Conservation (phyloP, 2,888 invertebrate genomes). For the Trachelus stipa region DNA sequence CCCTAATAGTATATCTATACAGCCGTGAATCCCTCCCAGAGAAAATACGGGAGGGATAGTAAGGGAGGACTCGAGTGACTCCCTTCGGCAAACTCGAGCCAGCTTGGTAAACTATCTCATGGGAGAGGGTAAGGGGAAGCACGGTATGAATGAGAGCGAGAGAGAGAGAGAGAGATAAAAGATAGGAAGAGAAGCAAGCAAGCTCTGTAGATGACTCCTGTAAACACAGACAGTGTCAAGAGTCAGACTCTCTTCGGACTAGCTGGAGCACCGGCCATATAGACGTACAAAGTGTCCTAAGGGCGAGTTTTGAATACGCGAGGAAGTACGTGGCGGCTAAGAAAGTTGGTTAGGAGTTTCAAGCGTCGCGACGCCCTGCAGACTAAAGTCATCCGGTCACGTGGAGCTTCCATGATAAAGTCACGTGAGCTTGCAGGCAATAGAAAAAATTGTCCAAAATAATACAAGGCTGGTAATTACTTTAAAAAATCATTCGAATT, state of each 20-base stretch:
- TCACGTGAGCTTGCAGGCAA: too few relatives aligned
- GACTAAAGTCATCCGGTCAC: too few relatives aligned
- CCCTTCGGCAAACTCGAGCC: background rate
- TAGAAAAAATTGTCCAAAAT: background rate
- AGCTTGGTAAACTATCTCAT: background rate
- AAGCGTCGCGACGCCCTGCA: too few relatives aligned
- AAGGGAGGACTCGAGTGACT: background rate
- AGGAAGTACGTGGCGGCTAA: background rate
- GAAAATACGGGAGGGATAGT: background rate
- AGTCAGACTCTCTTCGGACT: constrained; percentile 15
- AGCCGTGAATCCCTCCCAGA: background rate
- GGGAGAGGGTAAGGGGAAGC: constrained; percentile 21
- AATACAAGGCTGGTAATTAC: background rate
- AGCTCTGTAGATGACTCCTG: constrained; percentile 47
- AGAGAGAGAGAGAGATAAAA: constrained; percentile 17
- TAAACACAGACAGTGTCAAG: constrained; percentile 40
- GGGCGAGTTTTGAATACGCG: constrained; percentile 35
- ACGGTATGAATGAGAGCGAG: constrained; percentile 2
- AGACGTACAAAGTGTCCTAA: constrained; percentile 18
- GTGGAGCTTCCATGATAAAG: background rate
- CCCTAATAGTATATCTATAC: background rate
- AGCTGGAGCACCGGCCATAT: background rate
- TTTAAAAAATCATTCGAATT: background rate
- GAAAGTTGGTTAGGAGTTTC: background rate
- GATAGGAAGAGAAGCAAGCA: constrained; percentile 19